Evolutionary conservation across 2,888 invertebrate species (phyloP), one percentile per base, ranked within the genome.

Genomic region (Heteromurus nitidus): DNA sequence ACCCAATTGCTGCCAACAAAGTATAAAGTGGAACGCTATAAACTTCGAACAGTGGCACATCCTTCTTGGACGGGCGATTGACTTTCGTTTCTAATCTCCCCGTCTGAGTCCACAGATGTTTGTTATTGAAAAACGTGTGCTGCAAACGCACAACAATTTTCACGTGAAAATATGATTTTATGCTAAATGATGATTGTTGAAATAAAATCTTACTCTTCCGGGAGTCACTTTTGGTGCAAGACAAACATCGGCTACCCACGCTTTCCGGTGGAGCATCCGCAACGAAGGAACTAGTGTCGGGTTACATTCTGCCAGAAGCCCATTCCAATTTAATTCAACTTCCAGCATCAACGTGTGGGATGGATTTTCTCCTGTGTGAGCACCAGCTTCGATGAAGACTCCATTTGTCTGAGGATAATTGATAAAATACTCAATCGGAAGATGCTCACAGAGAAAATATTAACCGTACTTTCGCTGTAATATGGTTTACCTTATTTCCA

Each of bases 191-290:
- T 47, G 7, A 5, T 13, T 28, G 28, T 7, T 9, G 1, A 24
- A 58, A 28, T n/a, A 16, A 26, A 11, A 16, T 5, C 62, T 31
- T 28, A 68, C 68, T 11, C n/a, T 16, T 28, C 28, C 30, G 1
- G 68, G 68, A 50, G 26, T 18, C 20, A 5, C 30, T 24, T 16
- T 7, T 7, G 73, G 60, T 13, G 73, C 16, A 11, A 73, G 9
- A 20, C 73, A 73, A n/a, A 73, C 73, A 11, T 62, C 73, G 0
- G 62, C 73, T n/a, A 73, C 62, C 73, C 73, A 73, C 16, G 73
- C 73, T 26, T 47, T 73, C 9, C 73, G 16, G 26, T 62, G 58
- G 7, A n/a, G 24, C 20, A 3, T 24, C 26, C 30, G 26, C 16
- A 73, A 30, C 1, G 13, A 2, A 2, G 73, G 73, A 0, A 62